A percentile compares a stretch with the other conserved stretches of the same genome.
Evolutionary conservation across 2,888 invertebrate species (phyloP).

Genomic region (Griposia aprilina): DNA sequence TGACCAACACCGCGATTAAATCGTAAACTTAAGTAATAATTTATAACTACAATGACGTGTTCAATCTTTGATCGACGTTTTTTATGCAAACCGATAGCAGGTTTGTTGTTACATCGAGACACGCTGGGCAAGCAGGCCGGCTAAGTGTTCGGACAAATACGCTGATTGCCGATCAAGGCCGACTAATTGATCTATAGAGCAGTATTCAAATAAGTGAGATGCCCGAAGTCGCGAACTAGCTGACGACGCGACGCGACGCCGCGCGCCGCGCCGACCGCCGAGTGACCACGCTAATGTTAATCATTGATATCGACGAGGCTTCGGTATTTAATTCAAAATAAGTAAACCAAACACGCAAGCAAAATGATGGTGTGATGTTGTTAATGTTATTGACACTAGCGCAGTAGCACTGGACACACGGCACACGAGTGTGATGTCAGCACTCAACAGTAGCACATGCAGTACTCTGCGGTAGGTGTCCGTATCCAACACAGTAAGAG

Average conservation of each 20-base stretch:
- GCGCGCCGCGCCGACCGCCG: too few relatives aligned
- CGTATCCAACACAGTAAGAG: not conserved
- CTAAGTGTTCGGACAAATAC: slow-evolving; percentile 27
- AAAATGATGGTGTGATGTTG: not conserved
- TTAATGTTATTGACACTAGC: not conserved
- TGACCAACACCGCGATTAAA: not conserved
- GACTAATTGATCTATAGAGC: slow-evolving; percentile 44
- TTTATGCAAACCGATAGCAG: slow-evolving; percentile 27
- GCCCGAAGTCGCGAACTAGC: not conserved
- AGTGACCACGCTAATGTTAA: slow-evolving; percentile 5
- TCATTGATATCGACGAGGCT: slow-evolving; percentile 19
- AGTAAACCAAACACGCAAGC: not conserved
- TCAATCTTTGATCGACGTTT: slow-evolving; percentile 39
- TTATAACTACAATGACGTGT: not conserved
- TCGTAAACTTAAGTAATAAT: slow-evolving; percentile 7
- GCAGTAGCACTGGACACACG: not conserved
- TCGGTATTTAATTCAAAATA: slow-evolving; percentile 10
- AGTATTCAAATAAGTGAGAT: slow-evolving; percentile 42
- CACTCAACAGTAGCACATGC: not conserved
- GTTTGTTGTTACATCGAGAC: slow-evolving; percentile 21
- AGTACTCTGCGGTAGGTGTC: not conserved
- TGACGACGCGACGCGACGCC: too few relatives aligned
- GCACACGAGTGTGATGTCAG: slow-evolving; percentile 9
- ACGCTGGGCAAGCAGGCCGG: not conserved
- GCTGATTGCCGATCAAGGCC: slow-evolving; percentile 56